A percentile compares a stretch with the other conserved stretches of the same genome.
phyloP scores from a whole-genome alignment of 1,140 invertebrate species.

The Drosophila nikananu region DNA sequence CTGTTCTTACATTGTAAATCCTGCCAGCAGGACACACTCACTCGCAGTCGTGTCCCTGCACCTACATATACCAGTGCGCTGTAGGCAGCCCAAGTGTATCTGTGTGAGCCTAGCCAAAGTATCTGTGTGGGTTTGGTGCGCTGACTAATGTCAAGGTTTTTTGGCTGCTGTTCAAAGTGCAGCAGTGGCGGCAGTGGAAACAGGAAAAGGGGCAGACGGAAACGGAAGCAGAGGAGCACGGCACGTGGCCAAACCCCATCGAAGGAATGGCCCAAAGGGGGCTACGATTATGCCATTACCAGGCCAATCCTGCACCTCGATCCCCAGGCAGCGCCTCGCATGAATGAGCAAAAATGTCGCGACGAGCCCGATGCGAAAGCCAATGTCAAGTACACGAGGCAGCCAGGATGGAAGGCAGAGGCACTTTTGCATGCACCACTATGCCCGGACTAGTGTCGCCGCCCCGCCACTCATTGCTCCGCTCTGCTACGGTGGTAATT shows the following conservation, averaged over 20 bases:
- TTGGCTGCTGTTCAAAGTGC: conserved; percentile 66
- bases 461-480: background rate
- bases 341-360: conserved; percentile 69
- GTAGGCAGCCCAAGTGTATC: conserved; percentile 8
- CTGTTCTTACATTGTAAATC: background rate
- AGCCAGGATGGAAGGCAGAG: conserved; percentile 7
- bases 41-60: background rate
- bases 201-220: conserved; percentile 1
- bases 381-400: conserved; percentile 73
- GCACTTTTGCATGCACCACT: conserved; percentile 45
- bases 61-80: background rate
- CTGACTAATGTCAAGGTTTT: conserved; percentile 77
- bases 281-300: conserved; percentile 49
- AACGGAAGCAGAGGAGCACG: conserved; percentile 14
- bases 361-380: conserved; percentile 46
- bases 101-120: background rate
- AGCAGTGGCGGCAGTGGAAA: conserved; percentile 28
- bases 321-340: conserved; percentile 28
- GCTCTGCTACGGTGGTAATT: conserved; percentile 2
- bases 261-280: background rate
- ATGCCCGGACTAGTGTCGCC: conserved; percentile 4
- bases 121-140: conserved; percentile 20
- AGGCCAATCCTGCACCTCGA: conserved; percentile 39
- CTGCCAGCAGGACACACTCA: background rate
- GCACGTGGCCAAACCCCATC: conserved; percentile 41